phyloP scores from a whole-genome alignment of 2,888 invertebrate genomes.

The Philhelius pedissequus region DNA sequence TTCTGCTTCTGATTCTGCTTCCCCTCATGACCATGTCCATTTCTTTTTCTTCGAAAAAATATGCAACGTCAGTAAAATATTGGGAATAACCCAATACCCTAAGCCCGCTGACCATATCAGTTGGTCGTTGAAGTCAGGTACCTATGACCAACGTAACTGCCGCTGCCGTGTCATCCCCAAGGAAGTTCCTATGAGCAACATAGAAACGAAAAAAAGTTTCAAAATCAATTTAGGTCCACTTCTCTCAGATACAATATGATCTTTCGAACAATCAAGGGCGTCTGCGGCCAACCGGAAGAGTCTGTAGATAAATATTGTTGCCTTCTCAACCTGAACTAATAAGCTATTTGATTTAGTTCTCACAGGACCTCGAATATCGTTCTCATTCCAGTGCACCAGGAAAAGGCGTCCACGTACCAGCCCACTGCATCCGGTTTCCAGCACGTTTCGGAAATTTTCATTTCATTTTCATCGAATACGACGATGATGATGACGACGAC shows the following conservation, averaged over 20 bases:
- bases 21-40: neutral
- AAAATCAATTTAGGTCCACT: constrained; percentile 63
- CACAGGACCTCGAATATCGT: neutral
- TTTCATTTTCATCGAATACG: constrained; percentile 56
- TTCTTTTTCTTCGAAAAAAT: constrained; percentile 12
- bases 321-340: constrained; percentile 68
- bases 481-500: neutral
- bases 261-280: constrained; percentile 39
- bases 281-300: constrained; percentile 66
- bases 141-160: constrained; percentile 10
- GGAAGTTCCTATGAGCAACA: neutral
- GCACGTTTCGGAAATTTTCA: constrained; percentile 64
- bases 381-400: neutral
- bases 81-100: constrained; percentile 23
- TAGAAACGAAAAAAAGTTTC: constrained; percentile 1
- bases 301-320: constrained; percentile 68
- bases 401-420: too few relatives aligned
- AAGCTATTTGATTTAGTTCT: constrained; percentile 66
- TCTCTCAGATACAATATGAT: constrained; percentile 50
- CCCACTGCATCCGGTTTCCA: constrained; percentile 4
- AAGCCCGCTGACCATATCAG: neutral
- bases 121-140: constrained; percentile 33
- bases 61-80: constrained; percentile 50
- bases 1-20: too few relatives aligned
- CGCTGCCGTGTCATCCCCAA: neutral